These are phyloP conservation scores for Strigamia maritima DNA, from an alignment of 2,888 invertebrate species.

Conservation along the genomic window DNA sequence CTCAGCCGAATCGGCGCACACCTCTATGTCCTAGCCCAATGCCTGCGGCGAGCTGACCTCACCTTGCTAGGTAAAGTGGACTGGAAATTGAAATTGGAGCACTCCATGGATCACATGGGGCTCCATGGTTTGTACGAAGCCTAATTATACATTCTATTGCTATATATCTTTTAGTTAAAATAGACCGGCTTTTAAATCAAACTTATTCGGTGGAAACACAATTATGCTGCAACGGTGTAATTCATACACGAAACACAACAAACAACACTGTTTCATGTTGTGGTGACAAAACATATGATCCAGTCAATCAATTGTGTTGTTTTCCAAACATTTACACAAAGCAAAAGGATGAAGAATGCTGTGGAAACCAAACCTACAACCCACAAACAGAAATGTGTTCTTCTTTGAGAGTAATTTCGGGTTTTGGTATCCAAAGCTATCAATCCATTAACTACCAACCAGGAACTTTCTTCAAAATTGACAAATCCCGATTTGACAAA, in stretches of 20 bases:
- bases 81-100: too few relatives aligned
- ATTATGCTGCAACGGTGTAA: background rate
- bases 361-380: background rate
- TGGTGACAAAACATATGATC: background rate
- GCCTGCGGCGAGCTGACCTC: too few relatives aligned
- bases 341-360: background rate
- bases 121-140: too few relatives aligned
- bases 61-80: too few relatives aligned
- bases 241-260: background rate
- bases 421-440: background rate
- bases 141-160: too few relatives aligned
- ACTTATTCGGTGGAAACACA: background rate
- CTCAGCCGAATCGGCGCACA: too few relatives aligned
- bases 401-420: background rate
- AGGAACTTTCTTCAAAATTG: background rate
- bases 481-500: background rate
- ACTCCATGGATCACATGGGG: too few relatives aligned
- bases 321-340: background rate
- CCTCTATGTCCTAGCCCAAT: too few relatives aligned
- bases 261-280: background rate
- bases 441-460: background rate
- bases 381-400: background rate
- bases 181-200: too few relatives aligned
- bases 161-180: too few relatives aligned
- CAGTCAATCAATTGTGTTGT: background rate